Evolutionary conservation across 2,888 invertebrate species (phyloP), one percentile per base, ranked within the genome.

Genomic region (Adelphocoris suturalis): DNA sequence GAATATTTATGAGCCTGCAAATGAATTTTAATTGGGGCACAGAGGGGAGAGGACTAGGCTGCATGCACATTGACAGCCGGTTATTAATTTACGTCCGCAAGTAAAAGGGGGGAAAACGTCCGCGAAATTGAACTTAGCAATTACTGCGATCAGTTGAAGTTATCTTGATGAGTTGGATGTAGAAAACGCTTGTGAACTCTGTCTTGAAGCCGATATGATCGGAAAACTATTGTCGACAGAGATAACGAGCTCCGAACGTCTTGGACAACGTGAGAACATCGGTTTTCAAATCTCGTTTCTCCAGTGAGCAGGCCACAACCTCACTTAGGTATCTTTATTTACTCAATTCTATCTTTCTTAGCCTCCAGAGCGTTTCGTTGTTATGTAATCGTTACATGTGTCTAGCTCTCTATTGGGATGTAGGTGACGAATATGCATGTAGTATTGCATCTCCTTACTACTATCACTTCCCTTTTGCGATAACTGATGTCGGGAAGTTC

Each of bases 11-110:
- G 82, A 82, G 47, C 52, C 55, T 28, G 55, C 82, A 82, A 82
- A 82, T 82, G 82, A 82, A 82, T 82, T 82, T 82, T 82, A 82
- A 82, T 82, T 82, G 82, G 82, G 52, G 68, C 68, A 68, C 68
- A 68, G 68, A 19, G 82, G 82, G 23, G 52, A 82, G 82, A 82
- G 47, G 82, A 82, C 82, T 52, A 82, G 82, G 52, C 82, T 52
- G 82, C 48, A 82, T 82, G 82, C 52, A 27, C 82, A 47, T 52
- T 52, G 82, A 82, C 82, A 82, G 37, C 48, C 82, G 27, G 82
- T 82, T 82, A 82, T 82, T 82, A 82, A 82, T 82, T 82, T 82
- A 82, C n/a, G 47, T 80, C 16, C 78, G 14, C 47, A 19, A 46
- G 78, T 47, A 80, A 46, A 47, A 47, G 78, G 47, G 47, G 78